Evolutionary conservation across 2,113 vertebrate genomes (phyloP).

Genomic region (Equus przewalskii): DNA sequence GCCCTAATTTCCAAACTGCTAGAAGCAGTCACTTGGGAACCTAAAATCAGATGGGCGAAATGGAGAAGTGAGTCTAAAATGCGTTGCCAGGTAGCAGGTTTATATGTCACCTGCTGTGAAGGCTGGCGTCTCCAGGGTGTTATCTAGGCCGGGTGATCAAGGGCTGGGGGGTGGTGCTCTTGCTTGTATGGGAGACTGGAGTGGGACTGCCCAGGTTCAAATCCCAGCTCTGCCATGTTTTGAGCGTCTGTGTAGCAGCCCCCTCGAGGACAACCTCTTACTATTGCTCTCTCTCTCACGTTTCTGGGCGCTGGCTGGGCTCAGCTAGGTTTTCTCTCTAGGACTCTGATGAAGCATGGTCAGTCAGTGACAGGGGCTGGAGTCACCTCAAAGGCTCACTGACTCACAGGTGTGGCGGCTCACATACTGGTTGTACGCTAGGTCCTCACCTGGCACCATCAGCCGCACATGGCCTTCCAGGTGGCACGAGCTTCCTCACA

Average conservation of each 20-base stretch:
- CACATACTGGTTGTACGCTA: background rate
- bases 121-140: background rate
- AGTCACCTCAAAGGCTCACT: background rate
- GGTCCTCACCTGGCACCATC: background rate
- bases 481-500: background rate
- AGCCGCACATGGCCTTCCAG: background rate
- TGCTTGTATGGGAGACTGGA: background rate
- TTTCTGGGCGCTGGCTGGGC: background rate
- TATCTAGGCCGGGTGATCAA: background rate
- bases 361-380: background rate
- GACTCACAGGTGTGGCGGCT: background rate
- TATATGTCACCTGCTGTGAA: background rate
- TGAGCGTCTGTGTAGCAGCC: rapidly evolving
- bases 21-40: background rate
- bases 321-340: background rate
- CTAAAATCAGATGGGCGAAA: background rate
- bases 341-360: background rate
- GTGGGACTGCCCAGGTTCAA: background rate
- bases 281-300: background rate
- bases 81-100: background rate
- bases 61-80: background rate
- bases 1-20: background rate
- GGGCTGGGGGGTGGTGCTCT: too few species aligned
- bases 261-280: background rate
- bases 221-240: background rate